Conservation (phyloP, 2,888 invertebrate genomes). For the Hanleya hanleyi region DNA sequence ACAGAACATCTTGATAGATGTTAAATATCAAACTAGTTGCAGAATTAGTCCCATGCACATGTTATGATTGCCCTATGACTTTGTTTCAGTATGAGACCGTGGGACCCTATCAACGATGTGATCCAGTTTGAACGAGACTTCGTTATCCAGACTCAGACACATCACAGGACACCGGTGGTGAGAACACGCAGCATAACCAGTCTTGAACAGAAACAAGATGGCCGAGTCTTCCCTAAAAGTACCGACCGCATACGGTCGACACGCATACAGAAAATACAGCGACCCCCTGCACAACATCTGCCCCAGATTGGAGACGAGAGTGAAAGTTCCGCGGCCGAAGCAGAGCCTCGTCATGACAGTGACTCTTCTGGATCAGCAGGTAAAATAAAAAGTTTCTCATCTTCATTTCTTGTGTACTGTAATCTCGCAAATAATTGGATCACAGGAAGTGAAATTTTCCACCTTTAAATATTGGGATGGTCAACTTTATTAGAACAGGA, state of each 20-base stretch:
- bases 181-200: constrained; percentile 83
- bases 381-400: too few species aligned
- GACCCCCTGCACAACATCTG: background rate
- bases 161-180: constrained; percentile 84
- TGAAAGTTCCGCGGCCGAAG: constrained; percentile 55
- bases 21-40: too few species aligned
- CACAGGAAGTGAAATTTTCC: too few species aligned
- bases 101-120: constrained; percentile 90
- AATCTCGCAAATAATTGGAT: too few species aligned
- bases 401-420: too few species aligned
- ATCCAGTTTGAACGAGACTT: constrained; percentile 90
- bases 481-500: too few species aligned
- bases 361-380: constrained; percentile 52
- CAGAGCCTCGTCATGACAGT: constrained; percentile 50
- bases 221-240: constrained; percentile 13
- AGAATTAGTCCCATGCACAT: too few species aligned
- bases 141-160: constrained; percentile 84
- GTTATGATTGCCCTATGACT: too few species aligned
- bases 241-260: background rate
- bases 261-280: constrained; percentile 2
- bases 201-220: constrained; percentile 71
- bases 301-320: constrained; percentile 50
- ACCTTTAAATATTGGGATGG: too few species aligned
- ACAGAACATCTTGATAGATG: too few species aligned
- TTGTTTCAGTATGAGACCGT: constrained; percentile 82